Base-by-base conservation (phyloP, 2,888 invertebrate species). In the Pantelozetes paolii region DNA sequence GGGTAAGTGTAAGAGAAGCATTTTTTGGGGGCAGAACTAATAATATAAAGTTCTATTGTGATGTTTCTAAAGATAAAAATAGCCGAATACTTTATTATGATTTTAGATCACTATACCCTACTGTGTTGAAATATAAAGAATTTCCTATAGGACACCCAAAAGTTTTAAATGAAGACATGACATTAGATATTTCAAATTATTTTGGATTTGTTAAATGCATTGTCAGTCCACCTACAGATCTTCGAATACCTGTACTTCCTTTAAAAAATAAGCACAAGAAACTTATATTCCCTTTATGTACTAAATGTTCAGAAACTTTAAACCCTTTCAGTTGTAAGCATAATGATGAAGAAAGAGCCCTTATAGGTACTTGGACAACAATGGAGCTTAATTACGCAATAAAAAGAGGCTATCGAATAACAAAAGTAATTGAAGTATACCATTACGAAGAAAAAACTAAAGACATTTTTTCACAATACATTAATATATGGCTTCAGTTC, bases 201-300 rank as follows among this genome's bases (percentile, higher is more conserved):
- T 77, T 78, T 71, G 80, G 80, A 9, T 30, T 80, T 9, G 71
- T 79, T 8, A 79, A 80, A 72, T 79, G 79, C 67, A 78, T 77
- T 69, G 73, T 80, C 2, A 26, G 79, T 13, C 79, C 80, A 6
- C 80, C 79, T 1, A 64, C 75, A 48, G 54, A 75, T 20, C 73
- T 80, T 13, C 77, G 79, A 69, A 78, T 79, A 54, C 79, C 79
- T 15, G 79, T 80, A 1, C 72, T 80, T 5, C 80, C 80, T 2
- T 75, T 75, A 15, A 62, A 76, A 71, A 75, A 13, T 15, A 57
- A 74, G 1, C 74, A 75, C 54, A 76, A 76, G 0, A 79, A 80
- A 75, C 74, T 79, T 0, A 75, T 76, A 28, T 80, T 80, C 71
- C 76, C 79, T 1, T 73, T 81, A 20, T 79, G 80, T 76, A 57